These are phyloP conservation scores for Myotis yumanensis DNA, from an alignment of 2,113 vertebrate genomes.

Conservation along the genomic window DNA sequence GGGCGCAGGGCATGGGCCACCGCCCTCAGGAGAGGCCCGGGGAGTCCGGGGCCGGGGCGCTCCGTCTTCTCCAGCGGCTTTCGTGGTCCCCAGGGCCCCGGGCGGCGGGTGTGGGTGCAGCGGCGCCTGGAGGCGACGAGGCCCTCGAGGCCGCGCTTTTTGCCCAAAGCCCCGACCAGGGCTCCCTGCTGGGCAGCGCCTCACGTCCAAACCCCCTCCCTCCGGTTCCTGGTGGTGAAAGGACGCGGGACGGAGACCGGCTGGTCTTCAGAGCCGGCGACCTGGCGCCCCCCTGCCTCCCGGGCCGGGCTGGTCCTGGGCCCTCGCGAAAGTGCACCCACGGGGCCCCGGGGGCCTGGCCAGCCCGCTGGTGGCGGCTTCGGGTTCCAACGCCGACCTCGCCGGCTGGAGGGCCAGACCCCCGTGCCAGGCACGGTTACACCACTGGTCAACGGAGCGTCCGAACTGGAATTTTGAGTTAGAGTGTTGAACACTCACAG, in stretches of 20 bases:
- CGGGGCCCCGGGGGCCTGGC: not conserved
- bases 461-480: not conserved
- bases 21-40: rapidly evolving
- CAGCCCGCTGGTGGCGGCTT: not conserved
- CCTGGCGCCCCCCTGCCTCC: not conserved
- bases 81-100: not conserved
- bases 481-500: not conserved
- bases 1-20: rapidly evolving
- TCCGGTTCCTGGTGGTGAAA: not conserved
- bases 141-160: not conserved
- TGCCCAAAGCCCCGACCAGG: rapidly evolving
- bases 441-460: not conserved
- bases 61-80: not conserved
- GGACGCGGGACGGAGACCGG: not conserved
- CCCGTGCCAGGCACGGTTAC: not conserved
- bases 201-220: not conserved
- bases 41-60: not conserved
- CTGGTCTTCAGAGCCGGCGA: not conserved
- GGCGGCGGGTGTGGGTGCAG: not conserved
- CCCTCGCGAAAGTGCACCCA: not conserved
- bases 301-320: not conserved
- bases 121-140: not conserved
- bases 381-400: not conserved
- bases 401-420: not conserved
- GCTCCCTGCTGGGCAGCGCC: not conserved